Base-by-base conservation (phyloP, 2,888 invertebrate genomes). In the Nomada hirtipes region DNA sequence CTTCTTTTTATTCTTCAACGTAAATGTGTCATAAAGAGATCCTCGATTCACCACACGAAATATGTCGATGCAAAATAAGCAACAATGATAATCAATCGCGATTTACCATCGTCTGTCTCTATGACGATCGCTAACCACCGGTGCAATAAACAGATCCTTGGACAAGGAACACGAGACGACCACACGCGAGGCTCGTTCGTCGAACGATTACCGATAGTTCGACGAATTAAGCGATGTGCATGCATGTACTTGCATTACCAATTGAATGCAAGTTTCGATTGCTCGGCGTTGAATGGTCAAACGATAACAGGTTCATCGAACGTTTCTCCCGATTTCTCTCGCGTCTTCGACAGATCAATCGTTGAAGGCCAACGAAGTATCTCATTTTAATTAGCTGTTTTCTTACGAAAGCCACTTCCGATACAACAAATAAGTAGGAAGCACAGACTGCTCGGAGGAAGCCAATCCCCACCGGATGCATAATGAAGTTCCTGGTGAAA, bases 401-500 rank as follows among this genome's bases (percentile, higher is more conserved):
- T n/a, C 70, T 47, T 70, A 73, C 63, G 11, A 20, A 71, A 83
- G 26, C 63, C 73, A 78, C 36, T 29, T 23, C 64, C 69, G 68
- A 44, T 36, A 59, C 59, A 47, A 60, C 44, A 47, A 60, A 67
- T 71, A 70, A 78, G 61, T 83, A 82, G 82, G 73, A 83, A 82
- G 75, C 75, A 82, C 64, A 78, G 52, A 60, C 69, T 78, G 82
- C 72, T 76, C 65, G 69, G 76, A 53, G 70, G 72, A 79, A 84
- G 76, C 79, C 79, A 79, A 84, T 83, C 76, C 73, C 60, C 76
- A 83, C 84, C 52, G 67, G 68, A 67, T 71, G 71, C 76, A 89
- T 85, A 75, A 93, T 93, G 93, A 92, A 92, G 89, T 93, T 93
- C 89, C 88, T 93, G 82, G 93, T 91, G 86, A 91, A 91, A 85